Conservation (phyloP, 1,140 invertebrate genomes). For the Eueides isabella region DNA sequence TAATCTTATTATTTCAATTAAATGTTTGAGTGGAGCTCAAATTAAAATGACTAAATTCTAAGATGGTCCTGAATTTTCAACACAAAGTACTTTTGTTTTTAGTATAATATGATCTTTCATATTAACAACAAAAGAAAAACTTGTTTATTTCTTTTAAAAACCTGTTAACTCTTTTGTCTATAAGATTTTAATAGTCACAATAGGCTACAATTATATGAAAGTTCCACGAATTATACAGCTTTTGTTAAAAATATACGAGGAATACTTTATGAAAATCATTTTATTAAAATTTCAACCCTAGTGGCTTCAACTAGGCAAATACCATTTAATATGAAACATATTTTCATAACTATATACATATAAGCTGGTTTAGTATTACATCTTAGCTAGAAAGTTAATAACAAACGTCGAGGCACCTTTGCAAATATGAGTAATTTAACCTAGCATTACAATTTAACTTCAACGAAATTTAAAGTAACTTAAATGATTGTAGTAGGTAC, state of each 20-base stretch:
- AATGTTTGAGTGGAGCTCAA: neutral
- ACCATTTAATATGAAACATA: neutral
- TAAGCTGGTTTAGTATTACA: neutral
- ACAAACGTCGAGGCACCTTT: neutral
- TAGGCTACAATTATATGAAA: no score
- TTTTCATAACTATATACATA: neutral
- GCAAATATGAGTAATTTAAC: neutral
- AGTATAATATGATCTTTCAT: neutral
- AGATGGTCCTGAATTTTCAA: neutral
- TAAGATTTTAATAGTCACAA: neutral
- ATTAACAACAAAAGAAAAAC: neutral
- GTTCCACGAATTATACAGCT: neutral
- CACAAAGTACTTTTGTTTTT: neutral
- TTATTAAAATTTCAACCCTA: neutral
- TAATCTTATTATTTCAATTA: neutral
- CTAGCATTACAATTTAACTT: neutral
- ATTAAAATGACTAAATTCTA: neutral
- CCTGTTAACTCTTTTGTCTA: neutral
- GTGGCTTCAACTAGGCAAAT: neutral
- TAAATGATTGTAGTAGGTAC: neutral
- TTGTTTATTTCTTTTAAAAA: neutral
- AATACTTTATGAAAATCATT: neutral
- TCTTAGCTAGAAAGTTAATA: neutral
- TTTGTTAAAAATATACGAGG: neutral
- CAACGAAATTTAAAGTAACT: neutral